Evolutionary conservation across 2,888 invertebrate genomes (phyloP).

Genomic region (Sinodicranocentrus sp.): DNA sequence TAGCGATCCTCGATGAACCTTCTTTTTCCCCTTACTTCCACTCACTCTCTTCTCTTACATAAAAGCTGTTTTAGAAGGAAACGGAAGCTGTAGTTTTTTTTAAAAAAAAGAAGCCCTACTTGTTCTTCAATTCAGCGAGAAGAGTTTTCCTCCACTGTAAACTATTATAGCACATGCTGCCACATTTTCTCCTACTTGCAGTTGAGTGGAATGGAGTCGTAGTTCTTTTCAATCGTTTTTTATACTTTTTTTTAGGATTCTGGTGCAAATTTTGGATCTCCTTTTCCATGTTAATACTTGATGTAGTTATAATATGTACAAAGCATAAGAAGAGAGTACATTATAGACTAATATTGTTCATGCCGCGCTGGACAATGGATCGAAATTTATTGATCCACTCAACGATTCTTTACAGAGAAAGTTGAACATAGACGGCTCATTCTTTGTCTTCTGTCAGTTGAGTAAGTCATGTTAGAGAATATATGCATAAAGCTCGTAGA

Average conservation of each 20-base stretch:
- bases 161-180: constrained; percentile 1
- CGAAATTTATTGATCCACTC: constrained; percentile 63
- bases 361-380: constrained; percentile 53
- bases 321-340: no score
- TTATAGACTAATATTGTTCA: no score
- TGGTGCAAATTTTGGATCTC: no score
- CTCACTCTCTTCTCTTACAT: constrained; percentile 10
- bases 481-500: no score
- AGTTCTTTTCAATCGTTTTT: no score
- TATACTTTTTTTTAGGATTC: no score
- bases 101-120: constrained; percentile 46
- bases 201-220: no score
- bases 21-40: constrained; percentile 16
- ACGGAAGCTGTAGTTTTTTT: constrained; percentile 52
- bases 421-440: constrained; percentile 1
- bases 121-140: constrained; percentile 33
- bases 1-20: constrained; percentile 43
- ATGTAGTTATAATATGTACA: neutral
- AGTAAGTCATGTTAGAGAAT: neutral
- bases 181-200: constrained; percentile 1
- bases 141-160: constrained; percentile 31
- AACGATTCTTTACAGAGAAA: constrained; percentile 21
- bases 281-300: neutral
- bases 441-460: no score
- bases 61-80: constrained; percentile 40